These are phyloP conservation scores for Ophion ventricosus DNA, from an alignment of 2,888 invertebrate genomes.

Conservation along the genomic window DNA sequence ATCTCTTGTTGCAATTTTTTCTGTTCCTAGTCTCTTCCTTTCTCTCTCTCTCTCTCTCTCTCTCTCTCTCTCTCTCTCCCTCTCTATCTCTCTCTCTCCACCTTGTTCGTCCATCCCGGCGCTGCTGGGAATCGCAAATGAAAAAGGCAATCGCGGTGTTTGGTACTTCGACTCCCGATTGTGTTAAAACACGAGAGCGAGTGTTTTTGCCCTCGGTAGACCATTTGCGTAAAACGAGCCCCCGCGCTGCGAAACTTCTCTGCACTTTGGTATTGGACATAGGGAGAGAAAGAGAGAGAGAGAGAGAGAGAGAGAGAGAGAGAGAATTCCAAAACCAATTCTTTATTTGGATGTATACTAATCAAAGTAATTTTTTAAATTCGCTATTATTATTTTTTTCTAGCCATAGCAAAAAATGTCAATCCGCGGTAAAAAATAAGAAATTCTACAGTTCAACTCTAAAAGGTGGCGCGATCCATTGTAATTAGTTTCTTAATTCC, in stretches of 20 bases:
- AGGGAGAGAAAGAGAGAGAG: background rate
- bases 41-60: background rate
- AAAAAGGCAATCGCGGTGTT: conserved; percentile 59
- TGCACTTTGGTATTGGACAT: conserved; percentile 16
- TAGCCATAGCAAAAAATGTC: too few species aligned
- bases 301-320: conserved; percentile 11
- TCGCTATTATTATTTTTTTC: too few species aligned
- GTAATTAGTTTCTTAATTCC: too few species aligned
- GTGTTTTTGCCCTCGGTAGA: conserved; percentile 57
- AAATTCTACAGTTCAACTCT: too few species aligned
- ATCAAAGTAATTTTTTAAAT: too few species aligned
- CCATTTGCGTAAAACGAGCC: conserved; percentile 59
- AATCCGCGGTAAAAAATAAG: too few species aligned
- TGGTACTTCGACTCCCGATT: conserved; percentile 28
- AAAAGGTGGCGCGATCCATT: too few species aligned
- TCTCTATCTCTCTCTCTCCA: too few species aligned
- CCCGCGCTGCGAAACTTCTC: conserved; percentile 21
- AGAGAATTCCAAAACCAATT: background rate
- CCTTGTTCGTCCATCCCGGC: background rate
- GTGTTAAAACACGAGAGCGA: conserved; percentile 50
- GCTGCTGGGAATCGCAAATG: conserved; percentile 40
- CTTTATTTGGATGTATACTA: background rate
- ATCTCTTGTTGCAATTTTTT: conserved; percentile 39
- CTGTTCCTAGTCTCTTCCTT: conserved; percentile 6
- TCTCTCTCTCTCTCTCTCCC: too few species aligned